A percentile compares a stretch with the other conserved stretches of the same genome.
These are phyloP conservation scores for Labroides dimidiatus DNA, from an alignment of 2,797 vertebrate species.

Conservation along the genomic window DNA sequence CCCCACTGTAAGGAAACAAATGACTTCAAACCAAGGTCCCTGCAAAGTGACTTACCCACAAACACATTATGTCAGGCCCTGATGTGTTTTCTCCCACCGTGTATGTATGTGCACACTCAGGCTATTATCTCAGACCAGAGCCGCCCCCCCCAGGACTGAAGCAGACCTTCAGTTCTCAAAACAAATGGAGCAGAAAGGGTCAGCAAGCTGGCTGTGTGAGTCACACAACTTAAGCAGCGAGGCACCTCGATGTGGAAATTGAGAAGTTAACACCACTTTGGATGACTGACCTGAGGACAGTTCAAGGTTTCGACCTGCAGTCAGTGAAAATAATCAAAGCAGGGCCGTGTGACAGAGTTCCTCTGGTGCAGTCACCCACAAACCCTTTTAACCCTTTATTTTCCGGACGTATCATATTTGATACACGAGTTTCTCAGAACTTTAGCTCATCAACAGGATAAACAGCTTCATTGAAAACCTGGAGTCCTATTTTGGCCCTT, in stretches of 20 bases:
- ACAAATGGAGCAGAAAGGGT: slow-evolving; percentile 30
- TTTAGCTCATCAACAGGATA: too few relatives aligned
- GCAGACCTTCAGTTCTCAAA: slow-evolving; percentile 28
- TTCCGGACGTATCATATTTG: too few relatives aligned
- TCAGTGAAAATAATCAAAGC: slow-evolving; percentile 17
- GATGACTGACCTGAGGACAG: slow-evolving; percentile 21
- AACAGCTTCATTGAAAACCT: too few relatives aligned
- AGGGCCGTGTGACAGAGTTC: background rate
- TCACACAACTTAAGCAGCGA: slow-evolving; percentile 16
- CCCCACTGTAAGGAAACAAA: background rate
- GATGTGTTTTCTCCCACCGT: slow-evolving; percentile 1
- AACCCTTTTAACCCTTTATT: too few relatives aligned
- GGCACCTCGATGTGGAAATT: slow-evolving; percentile 17
- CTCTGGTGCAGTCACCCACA: background rate
- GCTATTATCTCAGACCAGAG: slow-evolving; percentile 16
- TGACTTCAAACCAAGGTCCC: background rate
- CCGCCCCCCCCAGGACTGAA: background rate
- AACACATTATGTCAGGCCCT: background rate
- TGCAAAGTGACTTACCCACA: background rate
- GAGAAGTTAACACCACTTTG: slow-evolving; percentile 35
- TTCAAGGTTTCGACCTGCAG: slow-evolving; percentile 7
- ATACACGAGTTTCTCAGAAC: too few relatives aligned
- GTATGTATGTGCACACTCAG: background rate
- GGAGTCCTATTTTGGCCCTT: too few relatives aligned
- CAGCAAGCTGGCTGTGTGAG: slow-evolving; percentile 1